phyloP scores from a whole-genome alignment of 2,888 invertebrate genomes.

The Drosophila phalerata region DNA sequence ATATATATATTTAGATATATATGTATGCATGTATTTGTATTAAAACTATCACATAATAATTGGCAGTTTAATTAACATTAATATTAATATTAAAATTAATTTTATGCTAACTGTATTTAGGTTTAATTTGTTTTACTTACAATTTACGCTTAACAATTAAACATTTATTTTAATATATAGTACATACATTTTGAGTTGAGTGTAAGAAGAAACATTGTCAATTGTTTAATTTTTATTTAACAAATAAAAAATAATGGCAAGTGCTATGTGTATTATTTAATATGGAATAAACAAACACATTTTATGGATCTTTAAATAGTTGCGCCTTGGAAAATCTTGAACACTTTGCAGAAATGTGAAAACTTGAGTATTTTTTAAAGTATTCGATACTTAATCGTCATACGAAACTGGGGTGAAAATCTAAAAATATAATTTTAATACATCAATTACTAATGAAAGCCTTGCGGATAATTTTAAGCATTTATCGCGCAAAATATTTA shows the following conservation, averaged over 20 bases:
- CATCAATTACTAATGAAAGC: neutral
- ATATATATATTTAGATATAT: slow-evolving; percentile 32
- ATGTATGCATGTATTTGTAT: slow-evolving; percentile 42
- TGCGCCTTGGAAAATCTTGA: slow-evolving; percentile 27
- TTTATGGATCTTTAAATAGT: slow-evolving; percentile 33
- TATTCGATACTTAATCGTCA: neutral
- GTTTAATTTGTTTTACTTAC: slow-evolving; percentile 52
- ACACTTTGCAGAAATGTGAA: slow-evolving; percentile 42
- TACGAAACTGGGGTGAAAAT: neutral
- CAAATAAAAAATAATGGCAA: slow-evolving; percentile 77
- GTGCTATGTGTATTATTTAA: slow-evolving; percentile 62
- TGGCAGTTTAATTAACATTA: slow-evolving; percentile 79
- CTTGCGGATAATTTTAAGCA: neutral
- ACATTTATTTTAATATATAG: slow-evolving; percentile 25
- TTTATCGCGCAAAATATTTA: too few species aligned
- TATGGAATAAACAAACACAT: slow-evolving; percentile 24
- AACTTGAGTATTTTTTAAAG: slow-evolving; percentile 28
- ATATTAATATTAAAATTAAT: slow-evolving; percentile 41
- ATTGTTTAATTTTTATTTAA: slow-evolving; percentile 23
- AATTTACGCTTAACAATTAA: slow-evolving; percentile 23
- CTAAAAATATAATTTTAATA: neutral
- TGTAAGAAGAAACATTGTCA: slow-evolving; percentile 23
- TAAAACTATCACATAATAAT: slow-evolving; percentile 82
- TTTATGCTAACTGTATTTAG: slow-evolving; percentile 24
- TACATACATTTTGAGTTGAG: slow-evolving; percentile 49